Conservation (phyloP, 35 echinoderm and acorn worm species). For the Anneissia japonica region DNA sequence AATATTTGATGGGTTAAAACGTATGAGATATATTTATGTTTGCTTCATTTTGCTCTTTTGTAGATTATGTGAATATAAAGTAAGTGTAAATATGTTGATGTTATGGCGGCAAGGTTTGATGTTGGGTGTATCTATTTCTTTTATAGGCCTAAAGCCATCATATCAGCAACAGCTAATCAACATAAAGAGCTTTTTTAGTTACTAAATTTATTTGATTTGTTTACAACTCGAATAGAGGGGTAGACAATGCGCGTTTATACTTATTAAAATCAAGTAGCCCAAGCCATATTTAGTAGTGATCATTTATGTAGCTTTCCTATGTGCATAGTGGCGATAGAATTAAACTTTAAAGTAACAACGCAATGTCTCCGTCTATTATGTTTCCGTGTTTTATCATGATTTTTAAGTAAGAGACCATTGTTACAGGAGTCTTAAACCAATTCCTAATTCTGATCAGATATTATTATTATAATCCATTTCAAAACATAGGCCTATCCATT, state of each 20-base stretch:
- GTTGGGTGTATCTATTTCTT: background rate
- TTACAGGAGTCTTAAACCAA: too few relatives aligned
- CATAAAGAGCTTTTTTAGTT: background rate
- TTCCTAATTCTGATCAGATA: too few relatives aligned
- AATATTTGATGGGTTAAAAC: too few relatives aligned
- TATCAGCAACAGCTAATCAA: background rate
- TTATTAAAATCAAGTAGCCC: background rate
- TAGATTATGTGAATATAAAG: background rate
- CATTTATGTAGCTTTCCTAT: background rate
- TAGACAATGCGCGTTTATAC: too few relatives aligned
- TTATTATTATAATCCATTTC: too few relatives aligned
- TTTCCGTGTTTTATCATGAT: too few relatives aligned
- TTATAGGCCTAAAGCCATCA: background rate
- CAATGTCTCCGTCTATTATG: too few relatives aligned
- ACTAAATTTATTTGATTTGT: background rate
- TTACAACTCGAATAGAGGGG: background rate
- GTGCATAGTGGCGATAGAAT: background rate
- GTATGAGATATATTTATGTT: too few relatives aligned
- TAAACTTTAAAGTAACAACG: background rate
- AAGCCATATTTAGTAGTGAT: background rate
- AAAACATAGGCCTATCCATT: too few relatives aligned
- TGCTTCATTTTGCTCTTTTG: too few relatives aligned
- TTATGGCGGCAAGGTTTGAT: background rate
- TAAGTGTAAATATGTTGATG: background rate
- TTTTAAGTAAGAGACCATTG: too few relatives aligned